Conservation (phyloP, 2,797 vertebrate species). For the Sebastes steindachneri region DNA sequence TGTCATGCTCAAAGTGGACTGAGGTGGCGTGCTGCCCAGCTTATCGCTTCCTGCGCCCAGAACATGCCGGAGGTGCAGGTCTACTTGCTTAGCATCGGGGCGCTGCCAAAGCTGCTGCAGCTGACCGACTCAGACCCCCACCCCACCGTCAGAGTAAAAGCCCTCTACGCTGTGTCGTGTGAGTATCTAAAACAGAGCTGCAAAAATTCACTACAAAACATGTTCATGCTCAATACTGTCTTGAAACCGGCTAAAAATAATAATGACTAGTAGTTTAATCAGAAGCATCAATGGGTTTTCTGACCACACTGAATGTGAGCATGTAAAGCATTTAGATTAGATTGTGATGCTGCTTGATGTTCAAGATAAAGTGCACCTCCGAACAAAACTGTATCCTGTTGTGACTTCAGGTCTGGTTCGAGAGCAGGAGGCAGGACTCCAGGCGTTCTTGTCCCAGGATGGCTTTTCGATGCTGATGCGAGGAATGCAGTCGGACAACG, state of each 20-base stretch:
- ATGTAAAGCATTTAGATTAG: neutral
- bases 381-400: neutral
- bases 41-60: slow-evolving; percentile 90
- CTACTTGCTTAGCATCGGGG: slow-evolving; percentile 83
- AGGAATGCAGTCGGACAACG: slow-evolving; percentile 89
- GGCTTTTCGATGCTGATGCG: slow-evolving; percentile 93
- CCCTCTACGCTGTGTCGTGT: slow-evolving; percentile 93
- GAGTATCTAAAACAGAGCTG: slow-evolving; percentile 65
- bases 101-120: slow-evolving; percentile 85
- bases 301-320: neutral
- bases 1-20: slow-evolving; percentile 82
- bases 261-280: neutral
- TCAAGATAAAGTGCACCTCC: neutral
- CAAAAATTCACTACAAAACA: neutral
- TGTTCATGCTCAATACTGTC: neutral
- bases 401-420: slow-evolving; percentile 86
- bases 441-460: slow-evolving; percentile 86
- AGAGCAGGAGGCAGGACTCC: slow-evolving; percentile 89
- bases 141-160: slow-evolving; percentile 87
- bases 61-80: slow-evolving; percentile 91
- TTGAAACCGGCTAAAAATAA: neutral
- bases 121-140: slow-evolving; percentile 86
- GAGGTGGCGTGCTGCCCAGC: slow-evolving; percentile 89
- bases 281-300: neutral
- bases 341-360: neutral